These are phyloP conservation scores for Cherax destructor DNA, from an alignment of 1,140 invertebrate species.

Conservation along the genomic window DNA sequence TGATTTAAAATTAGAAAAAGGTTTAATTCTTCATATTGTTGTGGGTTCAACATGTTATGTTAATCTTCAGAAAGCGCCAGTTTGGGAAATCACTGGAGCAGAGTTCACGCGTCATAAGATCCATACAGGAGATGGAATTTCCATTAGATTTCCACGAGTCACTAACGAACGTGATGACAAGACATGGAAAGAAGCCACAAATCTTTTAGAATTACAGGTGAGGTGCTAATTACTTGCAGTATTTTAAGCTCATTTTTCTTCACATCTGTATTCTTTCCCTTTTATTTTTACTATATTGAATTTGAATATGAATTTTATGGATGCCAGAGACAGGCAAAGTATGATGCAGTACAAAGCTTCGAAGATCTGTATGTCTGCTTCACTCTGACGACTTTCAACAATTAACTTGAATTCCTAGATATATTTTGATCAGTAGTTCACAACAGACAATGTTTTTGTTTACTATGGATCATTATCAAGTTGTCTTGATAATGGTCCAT, in stretches of 20 bases:
- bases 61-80: slow-evolving; percentile 79
- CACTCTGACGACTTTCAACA: too few species aligned
- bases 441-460: too few species aligned
- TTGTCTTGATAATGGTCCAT: too few species aligned
- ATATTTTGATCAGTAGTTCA: too few species aligned
- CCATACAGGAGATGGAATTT: slow-evolving; percentile 94
- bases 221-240: background rate
- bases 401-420: too few species aligned
- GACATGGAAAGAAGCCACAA: slow-evolving; percentile 87
- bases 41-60: background rate
- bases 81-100: slow-evolving; percentile 96
- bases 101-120: slow-evolving; percentile 91
- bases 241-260: background rate
- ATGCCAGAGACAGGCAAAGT: too few species aligned
- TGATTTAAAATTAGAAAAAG: too few species aligned
- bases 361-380: too few species aligned
- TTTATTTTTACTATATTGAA: too few species aligned
- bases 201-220: slow-evolving; percentile 58
- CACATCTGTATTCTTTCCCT: background rate
- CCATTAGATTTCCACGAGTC: slow-evolving; percentile 93
- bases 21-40: background rate
- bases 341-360: too few species aligned
- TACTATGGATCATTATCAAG: too few species aligned
- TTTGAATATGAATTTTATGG: too few species aligned
- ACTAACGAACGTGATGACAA: slow-evolving; percentile 90